Evolutionary conservation across 37 sponge, comb jelly and placozoan genomes (phyloP), one percentile per base, ranked within the genome.

Genomic region (Geodia barretti): DNA sequence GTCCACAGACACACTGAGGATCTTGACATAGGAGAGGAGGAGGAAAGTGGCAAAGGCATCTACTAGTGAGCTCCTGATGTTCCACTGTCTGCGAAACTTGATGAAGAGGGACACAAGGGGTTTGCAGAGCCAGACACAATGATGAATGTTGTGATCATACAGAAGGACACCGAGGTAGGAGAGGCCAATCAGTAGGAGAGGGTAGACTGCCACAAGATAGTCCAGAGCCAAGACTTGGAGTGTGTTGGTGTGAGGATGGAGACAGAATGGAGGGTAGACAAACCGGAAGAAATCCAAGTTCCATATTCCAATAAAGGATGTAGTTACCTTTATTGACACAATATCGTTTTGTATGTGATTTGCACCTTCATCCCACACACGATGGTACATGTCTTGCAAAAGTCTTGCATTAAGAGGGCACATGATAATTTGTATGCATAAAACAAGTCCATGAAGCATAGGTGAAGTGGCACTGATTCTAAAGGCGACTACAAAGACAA

Each of bases 41-140:
- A 82, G 73, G 30, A 82, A 82, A 24, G 82, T 82, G 61, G 74
- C 41, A 34, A 72, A 82, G n/a, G 82, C 73, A 82, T 82, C 74
- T 19, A 82, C 35, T 35, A 82, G 14, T 21, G 82, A 72, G 1
- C 74, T 60, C 3, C 28, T 71, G 47, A 82, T 72, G 24, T 72
- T 54, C 73, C 73, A 72, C 11, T 71, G 31, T 33, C 37, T 54
- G 0, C 65, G 34, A 31, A 73, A 61, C 11, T 63, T 26, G 1
- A 58, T 29, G 41, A 80, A 69, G 14, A 33, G 9, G 7, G 1
- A 38, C 32, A 62, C 24, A 39, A 82, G 30, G 25, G 74, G 82
- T 9, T 32, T 71, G 31, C 73, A 60, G 23, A 80, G 7, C 33
- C 30, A 68, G 8, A 69, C 61, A 1, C 68, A 30, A 23, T 58